Conservation (phyloP, 2,888 invertebrate species). For the Spatulosminthurus flaviceps region DNA sequence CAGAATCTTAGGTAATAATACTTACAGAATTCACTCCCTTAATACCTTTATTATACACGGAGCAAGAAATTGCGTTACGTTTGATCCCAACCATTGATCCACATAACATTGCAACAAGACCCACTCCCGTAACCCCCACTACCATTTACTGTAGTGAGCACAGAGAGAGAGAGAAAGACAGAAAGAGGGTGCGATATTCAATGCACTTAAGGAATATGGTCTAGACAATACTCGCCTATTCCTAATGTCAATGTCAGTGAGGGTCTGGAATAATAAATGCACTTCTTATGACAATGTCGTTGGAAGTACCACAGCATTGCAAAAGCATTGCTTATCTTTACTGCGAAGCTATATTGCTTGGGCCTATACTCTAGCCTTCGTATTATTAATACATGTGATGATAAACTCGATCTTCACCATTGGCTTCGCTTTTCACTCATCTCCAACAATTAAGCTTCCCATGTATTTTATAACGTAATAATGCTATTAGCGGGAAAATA, state of each 20-base stretch:
- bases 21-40: constrained; percentile 44
- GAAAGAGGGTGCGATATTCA: constrained; percentile 14
- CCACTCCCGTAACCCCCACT: no score
- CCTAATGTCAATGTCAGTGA: constrained; percentile 5
- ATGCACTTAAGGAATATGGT: constrained; percentile 9
- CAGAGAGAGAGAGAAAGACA: no score
- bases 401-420: no score
- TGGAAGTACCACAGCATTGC: not conserved
- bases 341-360: no score
- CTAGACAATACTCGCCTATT: not conserved
- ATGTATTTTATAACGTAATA: no score
- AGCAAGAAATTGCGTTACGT: constrained; percentile 32
- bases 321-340: not conserved
- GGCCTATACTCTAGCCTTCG: no score
- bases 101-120: not conserved
- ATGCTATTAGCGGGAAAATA: no score
- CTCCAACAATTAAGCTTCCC: no score
- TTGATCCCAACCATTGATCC: constrained; percentile 44
- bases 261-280: constrained; percentile 1
- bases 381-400: constrained; percentile 16
- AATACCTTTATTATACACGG: constrained; percentile 47
- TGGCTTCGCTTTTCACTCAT: no score
- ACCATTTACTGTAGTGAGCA: not conserved
- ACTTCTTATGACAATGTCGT: not conserved
- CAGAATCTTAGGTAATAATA: constrained; percentile 42